These are phyloP conservation scores for Plebejus argus DNA, from an alignment of 2,888 invertebrate genomes.

Conservation along the genomic window DNA sequence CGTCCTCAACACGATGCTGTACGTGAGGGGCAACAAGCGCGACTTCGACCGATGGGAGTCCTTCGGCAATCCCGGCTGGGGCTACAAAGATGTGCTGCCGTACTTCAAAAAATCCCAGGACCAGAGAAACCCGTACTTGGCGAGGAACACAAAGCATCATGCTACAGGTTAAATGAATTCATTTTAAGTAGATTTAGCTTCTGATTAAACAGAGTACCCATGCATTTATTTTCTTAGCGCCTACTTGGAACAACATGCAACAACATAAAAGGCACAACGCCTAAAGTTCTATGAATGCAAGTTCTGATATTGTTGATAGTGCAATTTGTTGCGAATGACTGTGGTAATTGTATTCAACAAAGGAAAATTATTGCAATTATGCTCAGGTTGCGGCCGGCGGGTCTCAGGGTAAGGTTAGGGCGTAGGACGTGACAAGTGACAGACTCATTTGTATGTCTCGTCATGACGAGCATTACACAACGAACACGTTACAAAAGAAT, in stretches of 20 bases:
- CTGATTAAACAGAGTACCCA: neutral
- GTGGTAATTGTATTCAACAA: neutral
- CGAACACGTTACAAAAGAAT: constrained; percentile 14
- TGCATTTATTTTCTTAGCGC: neutral
- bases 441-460: constrained; percentile 15
- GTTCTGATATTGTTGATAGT: neutral
- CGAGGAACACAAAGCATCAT: constrained; percentile 86
- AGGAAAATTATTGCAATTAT: constrained; percentile 8
- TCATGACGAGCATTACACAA: constrained; percentile 8
- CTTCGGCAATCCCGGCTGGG: constrained; percentile 94
- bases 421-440: constrained; percentile 19
- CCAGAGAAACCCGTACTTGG: constrained; percentile 93
- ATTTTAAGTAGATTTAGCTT: neutral
- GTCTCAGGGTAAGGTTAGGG: neutral
- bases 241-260: neutral
- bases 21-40: constrained; percentile 91
- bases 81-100: constrained; percentile 88
- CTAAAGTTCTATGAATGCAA: neutral
- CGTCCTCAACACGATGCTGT: constrained; percentile 94
- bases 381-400: neutral
- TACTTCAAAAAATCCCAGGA: constrained; percentile 94
- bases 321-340: neutral
- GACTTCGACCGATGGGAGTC: constrained; percentile 95
- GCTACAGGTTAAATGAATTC: constrained; percentile 78
- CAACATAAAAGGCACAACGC: neutral